Evolutionary conservation across 2,797 vertebrate species (phyloP), one percentile per base, ranked within the genome.

Genomic region (Microctenopoma steveboyesi): DNA sequence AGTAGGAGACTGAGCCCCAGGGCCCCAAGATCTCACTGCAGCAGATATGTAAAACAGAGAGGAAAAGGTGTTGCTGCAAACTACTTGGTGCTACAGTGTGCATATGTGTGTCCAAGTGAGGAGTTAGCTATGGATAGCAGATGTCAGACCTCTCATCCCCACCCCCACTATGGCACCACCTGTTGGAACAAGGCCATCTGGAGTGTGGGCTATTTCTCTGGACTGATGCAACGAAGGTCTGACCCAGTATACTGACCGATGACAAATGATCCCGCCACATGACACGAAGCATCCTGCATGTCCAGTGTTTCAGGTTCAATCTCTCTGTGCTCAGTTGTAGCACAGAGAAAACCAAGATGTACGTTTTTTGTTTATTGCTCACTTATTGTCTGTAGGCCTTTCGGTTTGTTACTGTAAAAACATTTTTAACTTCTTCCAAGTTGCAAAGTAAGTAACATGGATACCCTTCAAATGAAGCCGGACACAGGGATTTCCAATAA

Each of bases 111-210:
- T 80, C 40, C 76, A 63, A 64, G 49, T 69, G 54, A 68, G 57
- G 54, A 64, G 77, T 80, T 85, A 76, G 80, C 39, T 45, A 70
- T 86, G 86, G 69, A 85, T 75, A 89, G 91, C 91, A 93, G 91
- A 91, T 92, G 88, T 88, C 91, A 89, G 81, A 86, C 69, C 77
- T 89, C 64, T 80, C 72, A 82, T 68, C 74, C 72, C 84, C 55
- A 59, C 86, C 90, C 84, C 83, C 77, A 42, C 66, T 56, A 47
- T 33, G 48, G 73, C 85, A 84, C 87, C 93, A 94, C 92, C 93
- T 94, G 92, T 92, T 93, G 89, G 88, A 88, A 60, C 28, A 0
- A 22, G 80, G 85, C 90, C 89, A 93, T 92, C 88, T 92, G 88
- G 85, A 89, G 65, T 65, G 71, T 76, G 80, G 81, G 62, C 78